Base-by-base conservation (phyloP, 2,113 vertebrate genomes). In the Ondatra zibethicus region DNA sequence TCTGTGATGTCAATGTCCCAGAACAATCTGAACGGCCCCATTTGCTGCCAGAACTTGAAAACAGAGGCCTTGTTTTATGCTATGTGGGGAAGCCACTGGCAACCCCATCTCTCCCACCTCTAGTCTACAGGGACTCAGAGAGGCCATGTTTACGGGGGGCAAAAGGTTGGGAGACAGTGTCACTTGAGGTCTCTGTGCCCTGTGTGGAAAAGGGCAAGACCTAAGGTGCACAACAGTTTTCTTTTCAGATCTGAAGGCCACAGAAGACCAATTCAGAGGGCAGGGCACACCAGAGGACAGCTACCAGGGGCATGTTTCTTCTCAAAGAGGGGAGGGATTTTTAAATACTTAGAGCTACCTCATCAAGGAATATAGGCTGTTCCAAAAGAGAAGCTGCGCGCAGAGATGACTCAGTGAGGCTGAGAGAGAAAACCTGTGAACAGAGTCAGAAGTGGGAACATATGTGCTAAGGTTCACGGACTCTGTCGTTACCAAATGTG, bases 361-460 rank as follows among this genome's bases (percentile, higher is more conserved):
- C 33, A 25, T 36, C 31, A 55, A 78, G 89, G n/a, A 85, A 76
- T 3, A 76, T 3, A 4, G 84, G 36, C 27, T 58, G 13, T 39
- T 68, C 58, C 10, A 14, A 77, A 13, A 63, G 25, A 17, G 0
- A 19, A 19, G 7, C 17, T 39, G 33, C 5, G 47, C 55, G 42
- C 50, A 85, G 2, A 11, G 12, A 0, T 4, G 45, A 9, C 10
- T 33, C 17, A 9, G 6, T 0, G 3, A 29, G 5, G 68, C 27
- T 12, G 63, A 5, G 39, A 9, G 27, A 47, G 39, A 88, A 86
- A 87, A 65, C 52, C 63, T 61, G 4, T 25, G 25, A 42, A 12
- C 1, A 25, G 45, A 65, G 39, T 21, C 13, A 27, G 63, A 80
- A 31, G 12, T 2, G 11, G 55, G 33, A 72, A 29, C 0, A 17